These are phyloP conservation scores for Dasypolia templi DNA, from an alignment of 2,888 invertebrate genomes.

Conservation along the genomic window DNA sequence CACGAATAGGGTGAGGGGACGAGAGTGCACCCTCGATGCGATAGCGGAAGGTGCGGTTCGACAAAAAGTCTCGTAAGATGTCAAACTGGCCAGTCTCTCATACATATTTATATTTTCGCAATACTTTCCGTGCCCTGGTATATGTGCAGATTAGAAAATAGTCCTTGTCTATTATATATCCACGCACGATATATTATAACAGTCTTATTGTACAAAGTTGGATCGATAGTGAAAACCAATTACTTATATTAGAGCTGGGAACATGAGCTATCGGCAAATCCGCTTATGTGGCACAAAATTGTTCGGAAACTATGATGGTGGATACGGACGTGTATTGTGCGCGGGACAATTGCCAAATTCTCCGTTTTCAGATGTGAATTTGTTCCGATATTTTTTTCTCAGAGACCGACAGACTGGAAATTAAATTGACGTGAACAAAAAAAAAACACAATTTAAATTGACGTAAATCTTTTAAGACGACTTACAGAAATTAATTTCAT, in stretches of 20 bases:
- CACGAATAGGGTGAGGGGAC: no score
- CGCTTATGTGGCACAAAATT: slow-evolving; percentile 73
- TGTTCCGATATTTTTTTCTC: background rate
- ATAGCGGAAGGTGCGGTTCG: no score
- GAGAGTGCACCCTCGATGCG: no score
- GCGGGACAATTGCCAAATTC: background rate
- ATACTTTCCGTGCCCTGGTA: no score
- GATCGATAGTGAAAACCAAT: slow-evolving; percentile 65
- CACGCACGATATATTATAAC: slow-evolving; percentile 30
- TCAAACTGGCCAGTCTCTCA: no score
- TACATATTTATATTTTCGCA: no score
- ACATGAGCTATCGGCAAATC: slow-evolving; percentile 65
- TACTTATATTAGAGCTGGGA: slow-evolving; percentile 68
- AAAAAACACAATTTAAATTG: no score
- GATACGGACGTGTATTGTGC: slow-evolving; percentile 41
- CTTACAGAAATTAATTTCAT: background rate
- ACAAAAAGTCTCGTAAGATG: no score
- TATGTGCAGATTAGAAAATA: background rate
- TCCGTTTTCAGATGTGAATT: background rate
- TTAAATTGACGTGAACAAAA: background rate
- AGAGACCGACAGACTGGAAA: background rate
- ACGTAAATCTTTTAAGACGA: background rate
- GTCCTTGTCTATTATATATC: no score
- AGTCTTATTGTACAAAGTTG: slow-evolving; percentile 40
- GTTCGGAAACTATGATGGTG: slow-evolving; percentile 62